Evolutionary conservation across 2,797 vertebrate species (phyloP).

Genomic region (Dicrostonyx torquatus): DNA sequence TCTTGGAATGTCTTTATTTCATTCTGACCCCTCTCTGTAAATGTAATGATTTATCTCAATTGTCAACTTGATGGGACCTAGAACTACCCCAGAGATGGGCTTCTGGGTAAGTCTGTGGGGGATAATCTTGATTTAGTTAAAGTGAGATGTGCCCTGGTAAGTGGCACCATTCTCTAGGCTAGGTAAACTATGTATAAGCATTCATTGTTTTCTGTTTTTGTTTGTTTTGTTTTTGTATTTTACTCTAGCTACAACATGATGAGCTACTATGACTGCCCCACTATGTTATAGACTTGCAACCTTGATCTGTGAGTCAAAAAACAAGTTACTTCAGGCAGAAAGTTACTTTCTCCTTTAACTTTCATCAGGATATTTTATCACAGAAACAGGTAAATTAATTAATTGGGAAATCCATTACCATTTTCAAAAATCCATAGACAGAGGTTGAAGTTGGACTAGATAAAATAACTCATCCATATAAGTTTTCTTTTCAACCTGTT

Average conservation of each 20-base stretch:
- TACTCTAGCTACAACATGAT: neutral
- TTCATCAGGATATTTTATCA: neutral
- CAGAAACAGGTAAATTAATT: neutral
- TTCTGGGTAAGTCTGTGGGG: neutral
- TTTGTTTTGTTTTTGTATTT: no score
- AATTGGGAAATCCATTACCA: neutral
- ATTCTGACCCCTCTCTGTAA: neutral
- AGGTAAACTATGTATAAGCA: neutral
- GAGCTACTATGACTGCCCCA: neutral
- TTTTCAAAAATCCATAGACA: neutral
- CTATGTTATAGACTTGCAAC: neutral
- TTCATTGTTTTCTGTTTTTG: neutral
- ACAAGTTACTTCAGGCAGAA: no score
- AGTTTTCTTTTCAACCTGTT: neutral
- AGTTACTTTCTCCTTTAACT: neutral
- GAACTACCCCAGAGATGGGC: neutral
- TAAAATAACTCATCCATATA: neutral
- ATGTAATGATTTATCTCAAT: neutral
- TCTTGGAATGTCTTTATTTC: neutral
- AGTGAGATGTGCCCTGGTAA: neutral
- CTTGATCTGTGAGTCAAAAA: neutral
- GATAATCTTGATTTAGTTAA: neutral
- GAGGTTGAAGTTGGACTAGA: neutral
- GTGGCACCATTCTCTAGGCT: neutral
- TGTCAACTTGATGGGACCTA: neutral